These are phyloP conservation scores for Salminus brasiliensis DNA, from an alignment of 2,113 vertebrate genomes.

Conservation along the genomic window DNA sequence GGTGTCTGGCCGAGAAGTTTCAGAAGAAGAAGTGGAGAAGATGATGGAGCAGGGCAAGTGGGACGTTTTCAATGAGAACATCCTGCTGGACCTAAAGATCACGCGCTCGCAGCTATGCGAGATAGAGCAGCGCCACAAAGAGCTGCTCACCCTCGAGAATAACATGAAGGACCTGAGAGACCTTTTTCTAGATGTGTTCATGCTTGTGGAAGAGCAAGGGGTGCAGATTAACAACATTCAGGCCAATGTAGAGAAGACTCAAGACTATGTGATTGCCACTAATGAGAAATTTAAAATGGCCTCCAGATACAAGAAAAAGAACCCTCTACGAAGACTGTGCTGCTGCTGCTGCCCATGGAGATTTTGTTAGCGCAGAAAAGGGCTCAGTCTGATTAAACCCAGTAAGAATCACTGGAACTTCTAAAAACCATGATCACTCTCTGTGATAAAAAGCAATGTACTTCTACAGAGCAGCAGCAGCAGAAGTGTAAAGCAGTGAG, in stretches of 20 bases:
- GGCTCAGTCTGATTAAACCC: neutral
- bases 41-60: slow-evolving; percentile 92
- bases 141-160: slow-evolving; percentile 87
- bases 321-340: slow-evolving; percentile 84
- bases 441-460: slow-evolving; percentile 57
- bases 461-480: slow-evolving; percentile 3
- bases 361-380: slow-evolving; percentile 61
- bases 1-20: slow-evolving; percentile 84
- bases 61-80: slow-evolving; percentile 94
- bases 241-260: slow-evolving; percentile 81
- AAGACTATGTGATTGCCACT: slow-evolving; percentile 82
- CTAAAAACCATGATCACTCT: slow-evolving; percentile 47
- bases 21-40: slow-evolving; percentile 87
- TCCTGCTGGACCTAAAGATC: slow-evolving; percentile 87
- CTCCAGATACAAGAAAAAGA: slow-evolving; percentile 84
- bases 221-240: slow-evolving; percentile 88
- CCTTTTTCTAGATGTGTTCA: slow-evolving; percentile 87
- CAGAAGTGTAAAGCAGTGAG: neutral
- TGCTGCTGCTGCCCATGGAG: slow-evolving; percentile 91
- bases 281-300: slow-evolving; percentile 90
- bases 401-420: neutral
- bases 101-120: slow-evolving; percentile 89
- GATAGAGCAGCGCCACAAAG: slow-evolving; percentile 94
- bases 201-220: slow-evolving; percentile 91
- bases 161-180: slow-evolving; percentile 90